Percentiles rank a stretch among this genome's conserved stretches.
phyloP scores from a whole-genome alignment of 2,888 invertebrate species.

The Andrena bicolor region DNA sequence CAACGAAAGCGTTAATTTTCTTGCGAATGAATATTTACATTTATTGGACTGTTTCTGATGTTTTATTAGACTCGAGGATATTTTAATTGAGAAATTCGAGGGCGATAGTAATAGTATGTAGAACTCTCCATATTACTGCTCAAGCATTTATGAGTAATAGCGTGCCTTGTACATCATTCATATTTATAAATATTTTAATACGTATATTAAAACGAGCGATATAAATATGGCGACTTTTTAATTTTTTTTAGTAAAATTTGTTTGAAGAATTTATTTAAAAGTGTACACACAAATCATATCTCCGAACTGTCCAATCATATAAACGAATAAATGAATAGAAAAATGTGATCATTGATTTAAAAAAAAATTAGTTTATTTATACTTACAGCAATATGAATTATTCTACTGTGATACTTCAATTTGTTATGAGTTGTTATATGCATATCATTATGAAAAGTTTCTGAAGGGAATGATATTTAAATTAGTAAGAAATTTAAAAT shows the following conservation, averaged over 20 bases:
- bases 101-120: background rate
- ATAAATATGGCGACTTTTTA: too few relatives aligned
- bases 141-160: background rate
- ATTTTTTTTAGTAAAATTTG: too few relatives aligned
- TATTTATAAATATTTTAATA: background rate
- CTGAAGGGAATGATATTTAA: too few relatives aligned
- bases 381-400: too few relatives aligned
- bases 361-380: background rate
- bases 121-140: background rate
- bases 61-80: background rate
- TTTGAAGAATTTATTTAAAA: background rate
- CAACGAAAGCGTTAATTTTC: slow-evolving; percentile 17
- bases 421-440: too few relatives aligned
- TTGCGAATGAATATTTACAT: background rate
- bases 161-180: background rate
- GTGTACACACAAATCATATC: background rate
- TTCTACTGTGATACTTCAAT: too few relatives aligned
- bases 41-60: background rate
- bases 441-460: too few relatives aligned
- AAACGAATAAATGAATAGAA: too few relatives aligned
- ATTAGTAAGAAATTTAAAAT: too few relatives aligned
- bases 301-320: too few relatives aligned
- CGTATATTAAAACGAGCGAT: background rate
- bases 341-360: too few relatives aligned
- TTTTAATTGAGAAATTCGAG: background rate